Percentiles rank a stretch among this genome's conserved stretches.
Conservation (phyloP, 2,113 vertebrate species). For the Mustela lutreola region DNA sequence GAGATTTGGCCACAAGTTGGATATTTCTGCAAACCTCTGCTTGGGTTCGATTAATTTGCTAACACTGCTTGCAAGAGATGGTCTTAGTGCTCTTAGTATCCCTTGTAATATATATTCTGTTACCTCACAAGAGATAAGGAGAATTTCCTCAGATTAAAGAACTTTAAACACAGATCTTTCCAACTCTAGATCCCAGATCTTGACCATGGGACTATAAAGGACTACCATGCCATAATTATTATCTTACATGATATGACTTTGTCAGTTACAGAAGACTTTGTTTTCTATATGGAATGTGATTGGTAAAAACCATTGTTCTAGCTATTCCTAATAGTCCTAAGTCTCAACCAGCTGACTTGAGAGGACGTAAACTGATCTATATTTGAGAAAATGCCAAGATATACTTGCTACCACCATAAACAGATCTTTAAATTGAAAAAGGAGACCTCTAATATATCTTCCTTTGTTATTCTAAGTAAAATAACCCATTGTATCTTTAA, state of each 20-base stretch:
- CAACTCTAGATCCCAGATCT: neutral
- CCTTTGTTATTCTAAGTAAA: neutral
- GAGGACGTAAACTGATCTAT: neutral
- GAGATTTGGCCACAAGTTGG: neutral
- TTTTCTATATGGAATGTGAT: neutral
- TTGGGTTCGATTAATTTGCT: neutral
- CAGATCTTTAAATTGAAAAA: neutral
- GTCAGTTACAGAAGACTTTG: neutral
- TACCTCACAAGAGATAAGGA: neutral
- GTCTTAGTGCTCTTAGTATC: neutral
- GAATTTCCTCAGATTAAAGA: neutral
- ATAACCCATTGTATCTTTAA: neutral
- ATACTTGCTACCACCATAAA: neutral
- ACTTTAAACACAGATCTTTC: neutral
- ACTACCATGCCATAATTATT: neutral
- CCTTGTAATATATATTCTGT: neutral
- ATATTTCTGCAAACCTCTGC: neutral
- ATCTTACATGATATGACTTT: neutral
- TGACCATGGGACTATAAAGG: neutral
- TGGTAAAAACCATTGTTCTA: neutral
- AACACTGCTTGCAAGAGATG: neutral
- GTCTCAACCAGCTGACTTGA: neutral
- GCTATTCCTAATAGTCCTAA: neutral
- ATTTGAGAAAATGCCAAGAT: neutral
- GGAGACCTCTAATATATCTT: neutral